Conservation (phyloP, 2,113 vertebrate genomes). For the Aramus guarauna region DNA sequence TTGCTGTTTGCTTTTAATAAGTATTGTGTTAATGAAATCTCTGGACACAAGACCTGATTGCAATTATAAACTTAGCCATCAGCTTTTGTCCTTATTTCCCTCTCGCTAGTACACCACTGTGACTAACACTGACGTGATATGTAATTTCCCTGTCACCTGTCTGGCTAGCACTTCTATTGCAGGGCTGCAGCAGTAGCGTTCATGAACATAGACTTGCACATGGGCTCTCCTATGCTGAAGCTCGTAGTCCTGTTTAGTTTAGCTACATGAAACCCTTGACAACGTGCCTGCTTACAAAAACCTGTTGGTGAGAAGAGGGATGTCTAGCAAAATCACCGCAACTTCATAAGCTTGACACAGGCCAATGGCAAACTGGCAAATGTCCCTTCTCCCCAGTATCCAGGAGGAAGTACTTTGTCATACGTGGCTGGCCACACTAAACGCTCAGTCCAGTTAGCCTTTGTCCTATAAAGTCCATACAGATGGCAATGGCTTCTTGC, state of each 20-base stretch:
- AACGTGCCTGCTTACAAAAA: background rate
- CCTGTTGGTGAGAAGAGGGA: background rate
- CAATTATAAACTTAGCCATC: rapidly evolving
- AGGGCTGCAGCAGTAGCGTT: background rate
- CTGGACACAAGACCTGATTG: background rate
- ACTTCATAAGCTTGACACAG: background rate
- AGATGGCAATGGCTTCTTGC: background rate
- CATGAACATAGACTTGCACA: background rate
- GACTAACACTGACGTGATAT: background rate
- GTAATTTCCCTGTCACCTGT: background rate
- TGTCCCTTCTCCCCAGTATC: background rate
- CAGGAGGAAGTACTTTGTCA: slow-evolving; percentile 42
- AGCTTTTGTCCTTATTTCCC: background rate
- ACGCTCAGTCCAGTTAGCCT: background rate
- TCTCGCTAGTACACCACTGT: background rate
- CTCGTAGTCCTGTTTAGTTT: background rate
- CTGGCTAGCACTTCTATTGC: background rate
- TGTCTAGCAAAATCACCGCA: background rate
- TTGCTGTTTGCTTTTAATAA: background rate
- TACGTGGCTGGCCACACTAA: background rate
- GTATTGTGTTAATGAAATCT: background rate
- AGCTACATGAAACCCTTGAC: background rate
- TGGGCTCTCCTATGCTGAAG: background rate
- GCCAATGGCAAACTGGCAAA: background rate
- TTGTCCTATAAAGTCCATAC: background rate